Evolutionary conservation across 2,888 invertebrate genomes (phyloP), one percentile per base, ranked within the genome.

Genomic region (Aspidiotus destructor): DNA sequence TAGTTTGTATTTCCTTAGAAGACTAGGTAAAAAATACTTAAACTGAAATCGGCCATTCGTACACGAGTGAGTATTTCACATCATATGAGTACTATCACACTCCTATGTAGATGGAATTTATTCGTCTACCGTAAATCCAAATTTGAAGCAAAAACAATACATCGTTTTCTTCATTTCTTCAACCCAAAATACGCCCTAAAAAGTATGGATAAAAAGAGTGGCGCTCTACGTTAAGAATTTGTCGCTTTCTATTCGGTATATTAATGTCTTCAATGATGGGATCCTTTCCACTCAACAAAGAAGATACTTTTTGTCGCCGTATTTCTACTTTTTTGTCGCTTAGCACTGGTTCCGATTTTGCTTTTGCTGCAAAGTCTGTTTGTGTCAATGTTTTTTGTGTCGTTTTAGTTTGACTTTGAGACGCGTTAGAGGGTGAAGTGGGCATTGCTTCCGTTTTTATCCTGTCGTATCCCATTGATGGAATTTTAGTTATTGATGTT

Each of bases 141-240:
- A 58, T 58, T 58, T 40, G 11, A 58, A 58, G 58, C 40, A 13
- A 28, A 58, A 9, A 8, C 15, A 13, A 15, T 54, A 3, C 8
- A n/a, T 60, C 41, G n/a, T 40, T 57, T 28, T 28, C 5, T 6
- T 57, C 15, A 11, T 16, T 10, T 11, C 41, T 69, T 73, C 72
- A 82, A 71, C 82, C 82, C 70, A 81, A 74, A 71, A 82, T 81
- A 73, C 82, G 76, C 74, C 81, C 81, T 73, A 82, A 79, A 72
- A 81, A 81, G 72, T 81, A 81, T 28, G 81, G 81, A 74, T 81
- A 81, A 72, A 80, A 81, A n/a, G 80, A 78, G 71, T 79, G 78
- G 69, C 79, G 77, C 70, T 81, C 79, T 8, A 80, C 79, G 71
- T 78, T 77, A 16, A 79, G 78, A 41, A 81, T 75, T 70, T 79